Conservation (phyloP, 2,888 invertebrate species). For the Ptychoptera contaminata region DNA sequence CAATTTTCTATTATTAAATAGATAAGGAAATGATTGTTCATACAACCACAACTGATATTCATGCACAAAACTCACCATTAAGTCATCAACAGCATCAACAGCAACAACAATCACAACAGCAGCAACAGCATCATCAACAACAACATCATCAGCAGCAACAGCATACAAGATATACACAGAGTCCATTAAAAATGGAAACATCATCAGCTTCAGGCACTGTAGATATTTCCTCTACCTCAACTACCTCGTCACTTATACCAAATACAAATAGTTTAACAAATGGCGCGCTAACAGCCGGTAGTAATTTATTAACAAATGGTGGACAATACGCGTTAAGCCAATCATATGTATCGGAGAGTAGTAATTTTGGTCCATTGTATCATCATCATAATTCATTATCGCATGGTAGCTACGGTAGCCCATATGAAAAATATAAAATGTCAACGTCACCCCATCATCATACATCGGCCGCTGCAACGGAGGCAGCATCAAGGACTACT, state of each 20-base stretch:
- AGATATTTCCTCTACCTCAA: too few relatives aligned
- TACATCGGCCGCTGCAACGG: not conserved
- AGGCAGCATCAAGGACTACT: not conserved
- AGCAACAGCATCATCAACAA: conserved; percentile 10
- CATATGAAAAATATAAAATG: conserved; percentile 31
- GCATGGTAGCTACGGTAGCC: conserved; percentile 20
- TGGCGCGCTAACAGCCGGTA: too few relatives aligned
- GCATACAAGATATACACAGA: conserved; percentile 7
- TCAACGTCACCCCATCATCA: conserved; percentile 10
- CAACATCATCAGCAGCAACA: conserved; percentile 13
- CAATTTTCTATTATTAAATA: too few relatives aligned
- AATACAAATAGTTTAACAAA: too few relatives aligned
- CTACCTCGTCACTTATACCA: too few relatives aligned
- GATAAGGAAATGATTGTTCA: too few relatives aligned
- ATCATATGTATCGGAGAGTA: conserved; percentile 25
- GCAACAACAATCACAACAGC: not conserved
- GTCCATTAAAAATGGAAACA: too few relatives aligned
- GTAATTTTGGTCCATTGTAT: conserved; percentile 30
- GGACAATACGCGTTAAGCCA: conserved; percentile 18
- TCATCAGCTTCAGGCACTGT: too few relatives aligned
- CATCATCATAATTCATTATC: conserved; percentile 25
- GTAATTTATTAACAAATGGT: too few relatives aligned
- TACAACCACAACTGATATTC: not conserved
- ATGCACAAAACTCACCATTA: not conserved
- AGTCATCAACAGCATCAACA: not conserved